Evolutionary conservation across 2,888 invertebrate genomes (phyloP).

Genomic region (Orthonevra nobilis): DNA sequence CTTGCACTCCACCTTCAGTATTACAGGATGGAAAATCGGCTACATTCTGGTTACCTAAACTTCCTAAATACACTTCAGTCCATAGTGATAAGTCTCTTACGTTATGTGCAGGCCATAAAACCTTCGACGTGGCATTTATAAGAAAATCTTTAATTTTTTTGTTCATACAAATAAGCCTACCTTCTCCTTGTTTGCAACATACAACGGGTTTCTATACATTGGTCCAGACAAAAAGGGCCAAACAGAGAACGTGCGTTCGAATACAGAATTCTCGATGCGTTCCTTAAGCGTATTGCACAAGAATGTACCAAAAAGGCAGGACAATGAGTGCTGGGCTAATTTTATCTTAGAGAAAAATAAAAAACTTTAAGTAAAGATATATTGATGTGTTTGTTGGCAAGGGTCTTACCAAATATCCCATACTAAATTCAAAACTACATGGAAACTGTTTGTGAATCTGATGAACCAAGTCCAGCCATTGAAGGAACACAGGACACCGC

Average conservation of each 20-base stretch:
- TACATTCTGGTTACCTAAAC: slow-evolving; percentile 80
- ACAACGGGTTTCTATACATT: slow-evolving; percentile 93
- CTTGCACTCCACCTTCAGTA: slow-evolving; percentile 75
- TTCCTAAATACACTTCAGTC: slow-evolving; percentile 91
- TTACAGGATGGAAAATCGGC: slow-evolving; percentile 78
- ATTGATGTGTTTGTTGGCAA: too few relatives aligned
- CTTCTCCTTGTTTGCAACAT: slow-evolving; percentile 82
- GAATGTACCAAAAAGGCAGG: slow-evolving; percentile 98
- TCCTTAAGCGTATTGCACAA: slow-evolving; percentile 92
- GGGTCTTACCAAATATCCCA: slow-evolving; percentile 89
- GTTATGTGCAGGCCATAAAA: slow-evolving; percentile 92
- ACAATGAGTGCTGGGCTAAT: slow-evolving; percentile 96
- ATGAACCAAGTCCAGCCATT: slow-evolving; percentile 98
- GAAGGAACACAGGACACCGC: slow-evolving; percentile 97
- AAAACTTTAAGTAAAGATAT: neutral
- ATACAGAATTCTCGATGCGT: slow-evolving; percentile 84
- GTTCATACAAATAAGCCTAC: too few relatives aligned
- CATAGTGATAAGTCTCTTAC: slow-evolving; percentile 91
- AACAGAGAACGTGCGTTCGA: slow-evolving; percentile 88
- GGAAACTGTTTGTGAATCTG: slow-evolving; percentile 94
- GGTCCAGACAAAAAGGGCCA: slow-evolving; percentile 92
- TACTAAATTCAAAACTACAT: slow-evolving; percentile 97
- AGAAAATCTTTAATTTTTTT: too few relatives aligned
- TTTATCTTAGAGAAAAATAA: slow-evolving; percentile 86
- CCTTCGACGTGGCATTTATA: too few relatives aligned